These are phyloP conservation scores for Dascyllus trimaculatus DNA, from an alignment of 2,113 vertebrate species.

Conservation along the genomic window DNA sequence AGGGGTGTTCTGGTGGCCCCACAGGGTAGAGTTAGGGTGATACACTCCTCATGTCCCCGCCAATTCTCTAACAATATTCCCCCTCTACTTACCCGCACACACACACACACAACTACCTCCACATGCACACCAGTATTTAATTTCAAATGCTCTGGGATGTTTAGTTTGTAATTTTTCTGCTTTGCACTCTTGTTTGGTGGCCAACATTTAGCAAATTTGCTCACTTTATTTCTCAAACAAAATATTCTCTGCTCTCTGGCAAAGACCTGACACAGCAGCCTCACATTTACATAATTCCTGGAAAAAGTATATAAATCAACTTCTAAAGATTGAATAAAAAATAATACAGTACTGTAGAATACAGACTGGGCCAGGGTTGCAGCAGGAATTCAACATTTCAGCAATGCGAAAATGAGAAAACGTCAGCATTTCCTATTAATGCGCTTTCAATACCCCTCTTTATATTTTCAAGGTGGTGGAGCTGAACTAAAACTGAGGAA, in stretches of 20 bases:
- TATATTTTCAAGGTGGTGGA: background rate
- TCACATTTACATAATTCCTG: background rate
- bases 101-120: background rate
- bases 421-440: background rate
- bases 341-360: background rate
- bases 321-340: background rate
- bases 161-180: background rate
- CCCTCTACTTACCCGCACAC: conserved; percentile 22
- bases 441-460: background rate
- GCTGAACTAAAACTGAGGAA: background rate
- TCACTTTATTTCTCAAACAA: conserved; percentile 5
- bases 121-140: conserved; percentile 6
- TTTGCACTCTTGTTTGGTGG: background rate
- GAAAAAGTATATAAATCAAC: background rate
- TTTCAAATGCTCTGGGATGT: background rate
- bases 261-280: background rate
- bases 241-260: conserved; percentile 4
- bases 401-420: conserved; percentile 1
- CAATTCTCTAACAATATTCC: conserved; percentile 40
- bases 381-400: background rate
- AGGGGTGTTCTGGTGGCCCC: conserved; percentile 67
- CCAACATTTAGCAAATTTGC: background rate
- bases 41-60: conserved; percentile 45
- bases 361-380: background rate
- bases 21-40: conserved; percentile 61